Conservation (phyloP, 2,113 vertebrate genomes). For the Periophthalmus modestus region DNA sequence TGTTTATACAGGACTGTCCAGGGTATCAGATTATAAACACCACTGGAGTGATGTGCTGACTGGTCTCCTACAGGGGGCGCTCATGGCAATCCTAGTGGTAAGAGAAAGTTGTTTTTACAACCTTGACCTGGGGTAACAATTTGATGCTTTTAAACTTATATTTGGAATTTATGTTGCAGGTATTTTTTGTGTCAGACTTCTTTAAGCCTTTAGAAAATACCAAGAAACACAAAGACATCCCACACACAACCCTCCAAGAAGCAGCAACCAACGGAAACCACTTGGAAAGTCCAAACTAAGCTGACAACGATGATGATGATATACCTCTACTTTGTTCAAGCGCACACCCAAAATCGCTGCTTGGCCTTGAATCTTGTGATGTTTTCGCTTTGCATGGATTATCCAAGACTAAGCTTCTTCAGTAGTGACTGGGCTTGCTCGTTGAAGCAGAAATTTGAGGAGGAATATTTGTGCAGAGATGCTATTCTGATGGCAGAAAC, state of each 20-base stretch:
- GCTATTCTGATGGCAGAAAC: slow-evolving; percentile 3
- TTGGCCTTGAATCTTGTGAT: slow-evolving; percentile 26
- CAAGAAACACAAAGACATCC: slow-evolving; percentile 77
- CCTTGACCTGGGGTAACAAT: background rate
- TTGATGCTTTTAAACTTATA: background rate
- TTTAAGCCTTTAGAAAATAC: slow-evolving; percentile 82
- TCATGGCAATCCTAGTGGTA: slow-evolving; percentile 89
- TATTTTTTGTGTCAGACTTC: slow-evolving; percentile 90
- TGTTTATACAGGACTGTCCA: slow-evolving; percentile 91
- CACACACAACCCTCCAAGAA: slow-evolving; percentile 88
- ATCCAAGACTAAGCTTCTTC: background rate
- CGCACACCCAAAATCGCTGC: slow-evolving; percentile 40
- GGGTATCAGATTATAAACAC: slow-evolving; percentile 97
- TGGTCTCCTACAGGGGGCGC: slow-evolving; percentile 90
- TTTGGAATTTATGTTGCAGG: slow-evolving; percentile 65
- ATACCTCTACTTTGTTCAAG: slow-evolving; percentile 24
- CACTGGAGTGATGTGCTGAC: slow-evolving; percentile 96
- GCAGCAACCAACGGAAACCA: slow-evolving; percentile 88
- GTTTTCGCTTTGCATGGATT: slow-evolving; percentile 36
- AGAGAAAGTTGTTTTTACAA: slow-evolving; percentile 56
- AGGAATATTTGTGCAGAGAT: background rate
- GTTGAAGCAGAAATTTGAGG: too few relatives aligned
- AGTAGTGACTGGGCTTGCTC: background rate
- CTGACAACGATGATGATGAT: slow-evolving; percentile 41
- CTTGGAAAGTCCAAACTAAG: slow-evolving; percentile 85